Base-by-base conservation (phyloP, 2,797 vertebrate genomes). In the Lacerta bilineata region DNA sequence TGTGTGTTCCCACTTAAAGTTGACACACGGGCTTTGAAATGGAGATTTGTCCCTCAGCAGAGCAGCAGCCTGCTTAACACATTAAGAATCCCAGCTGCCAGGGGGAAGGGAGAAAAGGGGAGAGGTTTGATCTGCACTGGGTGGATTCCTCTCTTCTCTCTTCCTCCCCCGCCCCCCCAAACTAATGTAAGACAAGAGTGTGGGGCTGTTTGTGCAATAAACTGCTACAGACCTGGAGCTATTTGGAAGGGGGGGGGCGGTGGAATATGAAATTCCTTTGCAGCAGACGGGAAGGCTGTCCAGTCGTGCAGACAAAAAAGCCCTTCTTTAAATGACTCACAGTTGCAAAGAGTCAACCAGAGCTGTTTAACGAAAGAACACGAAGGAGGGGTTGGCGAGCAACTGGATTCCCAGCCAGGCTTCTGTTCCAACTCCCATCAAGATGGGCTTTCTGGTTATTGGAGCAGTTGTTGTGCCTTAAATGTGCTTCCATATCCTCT, bases 1-100 rank as follows among this genome's bases (percentile, higher is more conserved):
- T 80, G 69, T 81, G 29, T 72, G 29, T 85, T 90, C 83, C 72
- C 71, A 61, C 83, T 90, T 77, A 71, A 82, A 90, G 83, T 72
- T 85, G 89, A 90, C 86, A 90, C 33, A 36, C 78, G 29, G 86
- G 83, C 86, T 90, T 90, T 90, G 89, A 88, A 90, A 88, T 85
- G 89, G 89, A 88, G 89, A 85, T 90, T 88, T 78, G 39, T 75
- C 5, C 72, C 71, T 68, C 61, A 78, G 41, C 29, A 72, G 80
- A 75, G 61, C 69, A 69, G 77, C 29, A 75, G 83, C 72, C 71
- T 88, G 86, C 61, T 80, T 76, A 85, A 85, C 83, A 76, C 71
- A 85, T 87, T 87, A 81, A 84, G 72, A 80, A 75, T 59, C 89
- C 89, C 89, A 90, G 89, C 89, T 88, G 89, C 74, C 61, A 68